Conservation (phyloP, 2,797 vertebrate species). For the Psittacula echo region DNA sequence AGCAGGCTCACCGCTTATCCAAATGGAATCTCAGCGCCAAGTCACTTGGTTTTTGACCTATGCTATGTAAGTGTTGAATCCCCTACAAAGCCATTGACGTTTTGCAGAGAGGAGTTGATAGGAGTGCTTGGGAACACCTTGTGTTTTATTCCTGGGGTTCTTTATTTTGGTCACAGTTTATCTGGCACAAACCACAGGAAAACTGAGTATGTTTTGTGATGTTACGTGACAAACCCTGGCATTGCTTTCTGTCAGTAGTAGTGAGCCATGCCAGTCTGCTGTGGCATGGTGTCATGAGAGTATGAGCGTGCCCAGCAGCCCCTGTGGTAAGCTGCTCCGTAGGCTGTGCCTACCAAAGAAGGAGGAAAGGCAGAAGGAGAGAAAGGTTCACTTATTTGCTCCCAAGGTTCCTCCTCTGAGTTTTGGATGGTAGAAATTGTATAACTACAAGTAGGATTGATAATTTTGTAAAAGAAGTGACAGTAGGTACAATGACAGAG, state of each 20-base stretch:
- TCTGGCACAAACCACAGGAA: neutral
- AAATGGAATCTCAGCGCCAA: constrained; percentile 28
- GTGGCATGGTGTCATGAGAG: accelerated
- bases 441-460: neutral
- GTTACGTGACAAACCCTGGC: neutral
- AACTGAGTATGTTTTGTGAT: neutral
- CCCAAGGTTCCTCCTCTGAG: neutral
- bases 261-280: neutral
- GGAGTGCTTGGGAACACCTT: neutral
- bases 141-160: neutral
- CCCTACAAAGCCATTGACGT: neutral
- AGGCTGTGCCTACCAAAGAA: neutral
- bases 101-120: neutral
- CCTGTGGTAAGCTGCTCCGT: neutral
- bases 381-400: neutral
- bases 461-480: neutral
- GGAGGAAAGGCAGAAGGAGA: neutral
- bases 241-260: neutral
- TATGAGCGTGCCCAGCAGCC: neutral
- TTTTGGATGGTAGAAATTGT: neutral
- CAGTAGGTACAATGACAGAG: neutral
- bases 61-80: neutral
- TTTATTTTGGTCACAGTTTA: neutral
- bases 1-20: neutral
- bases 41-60: constrained; percentile 7